Percentiles rank a stretch among this genome's conserved stretches.
phyloP scores from a whole-genome alignment of 2,888 invertebrate genomes.

The Hirtodrosophila duncani region DNA sequence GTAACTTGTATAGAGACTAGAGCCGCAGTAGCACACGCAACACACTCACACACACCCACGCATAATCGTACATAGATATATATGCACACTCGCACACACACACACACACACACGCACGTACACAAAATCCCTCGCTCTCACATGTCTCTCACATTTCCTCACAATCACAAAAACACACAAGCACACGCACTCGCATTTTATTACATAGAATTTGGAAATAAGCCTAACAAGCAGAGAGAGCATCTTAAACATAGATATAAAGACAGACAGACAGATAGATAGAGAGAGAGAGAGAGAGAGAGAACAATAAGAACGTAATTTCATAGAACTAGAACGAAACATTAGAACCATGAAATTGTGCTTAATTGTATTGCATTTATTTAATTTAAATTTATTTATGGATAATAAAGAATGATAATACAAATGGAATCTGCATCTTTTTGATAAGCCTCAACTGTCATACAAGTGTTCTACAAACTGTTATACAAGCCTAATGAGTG shows the following conservation, averaged over 20 bases:
- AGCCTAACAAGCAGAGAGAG: conserved; percentile 40
- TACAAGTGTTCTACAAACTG: too few relatives aligned
- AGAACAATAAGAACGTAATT: conserved; percentile 51
- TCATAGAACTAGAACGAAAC: too few relatives aligned
- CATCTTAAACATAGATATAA: conserved; percentile 26
- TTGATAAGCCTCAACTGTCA: too few relatives aligned
- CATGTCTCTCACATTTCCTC: conserved; percentile 7
- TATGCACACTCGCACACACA: conserved; percentile 1
- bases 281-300: conserved; percentile 21
- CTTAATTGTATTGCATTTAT: conserved; percentile 76
- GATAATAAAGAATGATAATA: conserved; percentile 71
- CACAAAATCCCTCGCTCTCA: conserved; percentile 22
- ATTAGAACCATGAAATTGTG: conserved; percentile 69
- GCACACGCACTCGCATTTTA: conserved; percentile 53
- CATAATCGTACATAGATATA: conserved; percentile 22
- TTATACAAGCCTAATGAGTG: too few relatives aligned
- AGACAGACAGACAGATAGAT: neutral
- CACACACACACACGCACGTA: conserved; percentile 19
- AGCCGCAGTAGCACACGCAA: conserved; percentile 46
- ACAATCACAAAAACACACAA: conserved; percentile 22
- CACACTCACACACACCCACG: conserved; percentile 16
- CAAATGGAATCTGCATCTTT: too few relatives aligned
- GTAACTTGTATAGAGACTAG: conserved; percentile 77
- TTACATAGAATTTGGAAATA: conserved; percentile 55
- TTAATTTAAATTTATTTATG: conserved; percentile 73